Percentiles rank a stretch among this genome's conserved stretches.
phyloP scores from a whole-genome alignment of 1,140 invertebrate genomes.

The Camponotus vicinus region DNA sequence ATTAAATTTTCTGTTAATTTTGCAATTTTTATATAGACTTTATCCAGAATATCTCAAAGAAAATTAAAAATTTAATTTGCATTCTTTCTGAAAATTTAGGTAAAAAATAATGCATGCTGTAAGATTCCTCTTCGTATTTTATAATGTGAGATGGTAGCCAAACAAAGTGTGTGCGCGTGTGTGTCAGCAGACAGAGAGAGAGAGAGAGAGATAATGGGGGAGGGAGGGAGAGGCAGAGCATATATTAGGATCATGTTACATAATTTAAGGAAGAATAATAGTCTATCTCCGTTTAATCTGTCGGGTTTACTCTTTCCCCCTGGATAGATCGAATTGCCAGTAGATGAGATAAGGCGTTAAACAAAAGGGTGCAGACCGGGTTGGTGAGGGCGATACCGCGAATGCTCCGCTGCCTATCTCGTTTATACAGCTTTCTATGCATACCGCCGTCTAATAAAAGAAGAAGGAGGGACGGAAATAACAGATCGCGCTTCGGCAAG shows the following conservation, averaged over 20 bases:
- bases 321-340: slow-evolving; percentile 48
- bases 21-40: no score
- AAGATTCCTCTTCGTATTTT: not conserved
- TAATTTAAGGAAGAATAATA: slow-evolving; percentile 53
- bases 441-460: slow-evolving; percentile 35
- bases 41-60: no score
- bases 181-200: no score
- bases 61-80: no score
- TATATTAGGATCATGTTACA: not conserved
- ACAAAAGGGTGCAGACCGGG: slow-evolving; percentile 34
- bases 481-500: slow-evolving; percentile 56
- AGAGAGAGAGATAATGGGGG: no score
- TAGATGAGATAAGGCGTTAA: slow-evolving; percentile 56
- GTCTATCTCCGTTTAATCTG: slow-evolving; percentile 31
- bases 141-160: not conserved
- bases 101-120: no score
- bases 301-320: slow-evolving; percentile 12
- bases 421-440: slow-evolving; percentile 62
- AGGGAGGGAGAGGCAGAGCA: no score
- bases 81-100: no score
- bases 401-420: slow-evolving; percentile 59
- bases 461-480: slow-evolving; percentile 44
- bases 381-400: not conserved
- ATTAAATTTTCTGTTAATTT: no score
- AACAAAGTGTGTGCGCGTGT: not conserved